Base-by-base conservation (phyloP, 2,797 vertebrate species). In the Lacerta bilineata region DNA sequence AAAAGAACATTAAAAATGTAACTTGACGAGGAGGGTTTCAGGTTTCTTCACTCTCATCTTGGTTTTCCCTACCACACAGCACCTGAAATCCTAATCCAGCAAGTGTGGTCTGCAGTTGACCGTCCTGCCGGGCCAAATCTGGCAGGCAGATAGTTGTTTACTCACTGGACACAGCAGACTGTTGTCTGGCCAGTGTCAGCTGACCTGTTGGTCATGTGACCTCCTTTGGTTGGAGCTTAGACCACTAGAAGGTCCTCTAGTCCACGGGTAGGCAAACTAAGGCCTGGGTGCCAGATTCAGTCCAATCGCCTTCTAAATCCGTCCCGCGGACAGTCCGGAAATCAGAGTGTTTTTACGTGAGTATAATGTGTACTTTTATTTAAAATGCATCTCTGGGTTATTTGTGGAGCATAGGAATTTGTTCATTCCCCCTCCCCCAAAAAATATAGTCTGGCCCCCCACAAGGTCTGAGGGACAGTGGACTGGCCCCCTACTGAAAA, bases 11-110 rank as follows among this genome's bases (percentile, higher is more conserved):
- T 87, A 78, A 84, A 66, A n/a, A 64, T 87, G 80, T 10, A 39
- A 46, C 4, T 4, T 13, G 1, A 1, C 2, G 0, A 0, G 10
- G 6, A 3, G 0, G 0, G 9, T 29, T 55, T 87, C 43, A 59
- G 41, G 80, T 10, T 29, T 13, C 1, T 1, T 0, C 55, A 11
- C n/a, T 18, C 36, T 18, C 64, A 20, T 50, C 46, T 87, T n/a
- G 33, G 0, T 72, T 76, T 66, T 17, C 64, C 17, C 36, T 3
- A 1, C 20, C 20, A n/a, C 25, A 43, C 33, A 43, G 25, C 36
- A n/a, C 9, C 36, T 79, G 66, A 61, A 61, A 80, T 84, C 61
- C 20, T 80, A 79, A 71, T 84, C 13, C 76, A n/a, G 43, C 17
- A 4, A 9, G 11, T 10, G 8, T 11, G 5, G 25, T 29, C 41